Conservation (phyloP, 2,888 invertebrate genomes). For the Orthosia gracilis region DNA sequence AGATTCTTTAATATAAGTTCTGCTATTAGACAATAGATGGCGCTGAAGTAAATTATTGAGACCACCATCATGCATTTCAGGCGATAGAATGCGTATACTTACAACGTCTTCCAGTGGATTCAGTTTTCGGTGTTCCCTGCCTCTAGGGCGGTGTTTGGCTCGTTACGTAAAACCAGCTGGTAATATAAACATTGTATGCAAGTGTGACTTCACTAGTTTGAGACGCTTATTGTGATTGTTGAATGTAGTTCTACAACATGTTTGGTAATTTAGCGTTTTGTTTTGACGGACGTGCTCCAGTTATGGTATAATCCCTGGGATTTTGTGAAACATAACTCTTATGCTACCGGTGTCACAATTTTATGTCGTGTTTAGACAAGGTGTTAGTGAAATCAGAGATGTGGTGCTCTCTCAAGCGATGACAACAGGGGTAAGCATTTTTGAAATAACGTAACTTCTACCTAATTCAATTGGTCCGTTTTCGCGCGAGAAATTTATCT, state of each 20-base stretch:
- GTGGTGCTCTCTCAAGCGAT: conserved; percentile 86
- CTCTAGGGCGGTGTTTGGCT: conserved; percentile 86
- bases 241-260: conserved; percentile 13
- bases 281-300: conserved; percentile 29
- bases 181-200: conserved; percentile 78
- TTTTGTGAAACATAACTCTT: conserved; percentile 80
- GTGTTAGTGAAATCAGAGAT: conserved; percentile 82
- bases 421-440: conserved; percentile 84
- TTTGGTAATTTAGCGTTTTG: conserved; percentile 25
- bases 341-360: conserved; percentile 74
- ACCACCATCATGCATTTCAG: conserved; percentile 20
- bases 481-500: conserved; percentile 1
- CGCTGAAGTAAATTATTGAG: conserved; percentile 37
- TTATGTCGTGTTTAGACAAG: conserved; percentile 84
- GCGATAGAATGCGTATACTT: conserved; percentile 56
- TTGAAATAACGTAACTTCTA: conserved; percentile 17
- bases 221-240: conserved; percentile 18
- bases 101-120: conserved; percentile 83
- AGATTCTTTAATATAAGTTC: conserved; percentile 50
- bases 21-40: conserved; percentile 75
- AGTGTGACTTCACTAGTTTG: conserved; percentile 37
- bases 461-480: background rate
- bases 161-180: conserved; percentile 86
- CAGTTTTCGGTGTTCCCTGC: conserved; percentile 86
- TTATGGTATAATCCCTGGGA: conserved; percentile 56